Base-by-base conservation (phyloP, 2,797 vertebrate species). In the Poeciliopsis turneri region DNA sequence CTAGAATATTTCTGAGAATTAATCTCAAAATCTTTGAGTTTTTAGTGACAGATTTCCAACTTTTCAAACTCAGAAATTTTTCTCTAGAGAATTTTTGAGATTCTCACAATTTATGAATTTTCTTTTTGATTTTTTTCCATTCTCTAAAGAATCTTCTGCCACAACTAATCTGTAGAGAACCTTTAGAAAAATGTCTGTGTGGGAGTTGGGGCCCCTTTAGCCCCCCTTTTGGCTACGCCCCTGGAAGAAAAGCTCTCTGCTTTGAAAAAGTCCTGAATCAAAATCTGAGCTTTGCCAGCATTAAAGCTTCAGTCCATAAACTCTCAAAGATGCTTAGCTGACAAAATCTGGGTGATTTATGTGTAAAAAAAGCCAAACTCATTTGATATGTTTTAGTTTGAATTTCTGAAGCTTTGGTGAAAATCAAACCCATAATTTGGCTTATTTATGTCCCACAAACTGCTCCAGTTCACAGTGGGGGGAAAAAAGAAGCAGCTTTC, bases 351-450 rank as follows among this genome's bases (percentile, higher is more conserved):
- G 68, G 25, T 79, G 84, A 82, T 46, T 23, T 33, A 51, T 28
- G 41, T 69, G 78, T 77, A 43, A 74, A 78, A 45, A 76, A 82
- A 73, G 30, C 46, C 80, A 78, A 85, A 81, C 55, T 51, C 51
- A 78, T 75, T 45, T 55, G 36, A 80, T 75, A 72, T 68, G 69
- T 78, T 80, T 84, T 72, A 64, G 61, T 41, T 79, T 71, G 70
- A 79, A 53, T 55, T 85, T 85, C 82, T 88, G 81, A 57, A 78
- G 82, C 78, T 47, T 0, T 45, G 33, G 73, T 33, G 81, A 79
- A 57, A 78, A 18, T 55, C 16, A 61, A 89, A 85, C 80, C 85
- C 72, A 75, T 88, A 82, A 90, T 86, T 88, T 80, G 74, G 83
- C 77, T 89, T 61, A 82, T 87, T 79, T 8, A 25, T 77, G 74